A percentile compares a stretch with the other conserved stretches of the same genome.
Evolutionary conservation across 1,140 invertebrate species (phyloP).

Genomic region (Heterodera carotae): DNA sequence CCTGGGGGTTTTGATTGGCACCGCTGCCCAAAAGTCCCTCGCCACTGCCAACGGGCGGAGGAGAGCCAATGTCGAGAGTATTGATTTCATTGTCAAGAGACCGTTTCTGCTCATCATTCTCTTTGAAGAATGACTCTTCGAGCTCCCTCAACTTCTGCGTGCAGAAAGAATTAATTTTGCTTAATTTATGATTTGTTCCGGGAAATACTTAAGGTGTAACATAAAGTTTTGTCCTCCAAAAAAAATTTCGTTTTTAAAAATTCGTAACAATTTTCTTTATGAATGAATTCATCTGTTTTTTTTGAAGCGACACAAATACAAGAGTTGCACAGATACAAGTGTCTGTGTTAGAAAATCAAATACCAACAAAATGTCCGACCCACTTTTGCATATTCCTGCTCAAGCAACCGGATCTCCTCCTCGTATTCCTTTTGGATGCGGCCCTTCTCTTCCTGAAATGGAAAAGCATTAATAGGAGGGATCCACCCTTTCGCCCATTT

Average conservation of each 20-base stretch:
- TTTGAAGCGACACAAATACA: too few species aligned
- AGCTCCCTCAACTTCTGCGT: constrained; percentile 31
- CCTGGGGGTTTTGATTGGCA: neutral
- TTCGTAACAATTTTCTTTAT: too few species aligned
- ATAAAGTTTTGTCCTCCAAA: too few species aligned
- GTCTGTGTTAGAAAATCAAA: too few species aligned
- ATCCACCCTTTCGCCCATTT: too few species aligned
- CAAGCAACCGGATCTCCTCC: neutral
- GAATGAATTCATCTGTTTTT: too few species aligned
- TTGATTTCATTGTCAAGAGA: constrained; percentile 33
- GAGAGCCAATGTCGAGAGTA: constrained; percentile 33
- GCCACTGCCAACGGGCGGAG: neutral
- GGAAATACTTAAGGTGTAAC: constrained; percentile 5
- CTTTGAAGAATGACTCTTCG: constrained; percentile 37
- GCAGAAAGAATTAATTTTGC: neutral
- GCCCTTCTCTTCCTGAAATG: constrained; percentile 14
- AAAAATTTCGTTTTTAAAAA: too few species aligned
- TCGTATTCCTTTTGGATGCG: neutral
- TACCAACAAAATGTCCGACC: too few species aligned
- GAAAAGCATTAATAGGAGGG: too few species aligned
- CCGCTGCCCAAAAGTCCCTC: neutral
- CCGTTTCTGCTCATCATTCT: constrained; percentile 38
- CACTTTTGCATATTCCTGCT: constrained; percentile 23
- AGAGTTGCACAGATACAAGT: too few species aligned
- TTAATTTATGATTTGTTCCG: neutral